Base-by-base conservation (phyloP, 2,888 invertebrate genomes). In the Cremastinae sp. region DNA sequence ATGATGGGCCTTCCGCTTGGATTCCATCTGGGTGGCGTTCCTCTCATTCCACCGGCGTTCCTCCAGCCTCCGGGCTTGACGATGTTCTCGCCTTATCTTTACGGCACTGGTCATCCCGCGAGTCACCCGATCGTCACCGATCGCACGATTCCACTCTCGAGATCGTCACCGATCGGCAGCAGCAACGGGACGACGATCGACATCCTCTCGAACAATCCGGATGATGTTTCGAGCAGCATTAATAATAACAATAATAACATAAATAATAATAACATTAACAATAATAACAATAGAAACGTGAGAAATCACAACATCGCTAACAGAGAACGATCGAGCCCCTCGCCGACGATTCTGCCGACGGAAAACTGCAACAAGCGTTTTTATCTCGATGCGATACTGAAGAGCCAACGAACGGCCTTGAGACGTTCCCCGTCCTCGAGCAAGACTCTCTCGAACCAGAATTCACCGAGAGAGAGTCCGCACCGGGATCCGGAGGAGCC, bases 311-410 rank as follows among this genome's bases (percentile, higher is more conserved):
- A 93, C 79, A 92, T 93, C 79, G 92, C 59, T 0, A 53, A 35
- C 39, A 9, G 22, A 5, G 59, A 72, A 35, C 62, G 64, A 51
- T 49, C 65, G 10, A 37, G 41, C 3, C n/a, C 61, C n/a, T 74
- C 74, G 39, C 71, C 79, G 2, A 39, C 58, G 43, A 20, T 16
- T 7, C 49, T 68, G n/a, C 78, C 78, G 7, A 77, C 92, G 0
- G 94, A 94, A 80, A 92, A 93, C 14, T 90, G 92, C 75, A 93
- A 93, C 10, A 95, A 95, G 84, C 91, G 95, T 71, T 94, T 94
- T 88, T 95, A 94, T 85, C 89, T 95, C 75, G 95, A 95, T 83
- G 95, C 94, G 10, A 93, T 95, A 51, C 87, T 95, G 58, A 94
- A 95, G 83, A 94, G 94, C 28, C 95, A 95, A 87, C 91, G 93